These are phyloP conservation scores for Ficedula albicollis DNA, from an alignment of 2,797 vertebrate species.

Conservation along the genomic window DNA sequence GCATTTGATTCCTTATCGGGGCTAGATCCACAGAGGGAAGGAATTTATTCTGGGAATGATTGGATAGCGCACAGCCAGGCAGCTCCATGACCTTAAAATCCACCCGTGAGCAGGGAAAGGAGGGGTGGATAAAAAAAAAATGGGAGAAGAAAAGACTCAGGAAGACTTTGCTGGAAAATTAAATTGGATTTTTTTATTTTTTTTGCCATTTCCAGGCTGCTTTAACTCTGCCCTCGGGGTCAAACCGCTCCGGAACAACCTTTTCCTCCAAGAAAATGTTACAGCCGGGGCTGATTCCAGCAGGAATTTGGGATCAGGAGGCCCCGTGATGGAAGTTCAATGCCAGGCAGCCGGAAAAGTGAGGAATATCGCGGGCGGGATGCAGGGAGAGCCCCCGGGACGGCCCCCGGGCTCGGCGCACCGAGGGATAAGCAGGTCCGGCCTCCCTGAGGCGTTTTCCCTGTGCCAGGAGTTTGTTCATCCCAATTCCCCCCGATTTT, in stretches of 20 bases:
- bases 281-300: background rate
- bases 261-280: slow-evolving; percentile 43
- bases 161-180: slow-evolving; percentile 17
- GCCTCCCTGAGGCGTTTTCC: rapidly evolving
- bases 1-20: slow-evolving; percentile 4
- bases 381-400: background rate
- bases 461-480: background rate
- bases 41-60: slow-evolving; percentile 40
- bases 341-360: background rate
- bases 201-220: background rate
- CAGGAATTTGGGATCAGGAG: background rate
- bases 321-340: background rate
- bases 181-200: background rate
- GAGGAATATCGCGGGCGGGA: rapidly evolving
- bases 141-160: background rate
- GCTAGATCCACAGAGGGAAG: background rate
- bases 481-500: background rate
- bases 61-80: slow-evolving; percentile 4
- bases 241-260: slow-evolving; percentile 31
- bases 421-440: background rate
- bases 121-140: background rate
- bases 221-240: slow-evolving; percentile 52
- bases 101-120: background rate
- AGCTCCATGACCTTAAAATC: slow-evolving; percentile 15
- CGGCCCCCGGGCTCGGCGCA: background rate